Percentiles rank a stretch among this genome's conserved stretches.
Conservation (phyloP, 1,140 invertebrate species). For the Sarcophaga peregrina region DNA sequence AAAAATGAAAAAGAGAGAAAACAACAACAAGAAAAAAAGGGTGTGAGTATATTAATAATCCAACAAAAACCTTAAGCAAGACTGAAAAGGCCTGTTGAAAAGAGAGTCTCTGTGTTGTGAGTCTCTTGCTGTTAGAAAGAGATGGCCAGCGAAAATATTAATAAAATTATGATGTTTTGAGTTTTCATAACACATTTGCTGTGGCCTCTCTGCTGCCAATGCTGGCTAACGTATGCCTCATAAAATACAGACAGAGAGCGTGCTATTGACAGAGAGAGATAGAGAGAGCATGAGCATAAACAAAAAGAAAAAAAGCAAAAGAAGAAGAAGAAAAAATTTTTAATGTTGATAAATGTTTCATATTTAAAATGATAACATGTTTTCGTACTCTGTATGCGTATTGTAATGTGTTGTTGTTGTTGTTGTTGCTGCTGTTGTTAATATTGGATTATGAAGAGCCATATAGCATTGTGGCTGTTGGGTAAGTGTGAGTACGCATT, state of each 20-base stretch:
- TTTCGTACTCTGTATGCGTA: background rate
- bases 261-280: background rate
- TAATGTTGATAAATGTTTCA: constrained; percentile 41
- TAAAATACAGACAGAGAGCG: background rate
- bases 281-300: background rate
- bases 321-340: constrained; percentile 28
- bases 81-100: background rate
- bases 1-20: too few species aligned
- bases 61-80: background rate
- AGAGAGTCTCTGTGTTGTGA: background rate
- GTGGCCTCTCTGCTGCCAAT: background rate
- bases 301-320: constrained; percentile 6
- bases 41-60: constrained; percentile 34
- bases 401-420: background rate
- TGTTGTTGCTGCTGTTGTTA: background rate
- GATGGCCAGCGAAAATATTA: constrained; percentile 32
- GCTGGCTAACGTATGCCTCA: background rate
- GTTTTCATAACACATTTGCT: constrained; percentile 36
- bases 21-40: background rate
- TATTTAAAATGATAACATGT: constrained; percentile 39
- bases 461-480: background rate
- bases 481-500: constrained; percentile 36
- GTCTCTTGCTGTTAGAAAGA: background rate
- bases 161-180: constrained; percentile 42
- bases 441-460: background rate